Percentiles rank a stretch among this genome's conserved stretches.
Evolutionary conservation across 2,888 invertebrate genomes (phyloP).

Genomic region (Acanthosoma haemorrhoidale): DNA sequence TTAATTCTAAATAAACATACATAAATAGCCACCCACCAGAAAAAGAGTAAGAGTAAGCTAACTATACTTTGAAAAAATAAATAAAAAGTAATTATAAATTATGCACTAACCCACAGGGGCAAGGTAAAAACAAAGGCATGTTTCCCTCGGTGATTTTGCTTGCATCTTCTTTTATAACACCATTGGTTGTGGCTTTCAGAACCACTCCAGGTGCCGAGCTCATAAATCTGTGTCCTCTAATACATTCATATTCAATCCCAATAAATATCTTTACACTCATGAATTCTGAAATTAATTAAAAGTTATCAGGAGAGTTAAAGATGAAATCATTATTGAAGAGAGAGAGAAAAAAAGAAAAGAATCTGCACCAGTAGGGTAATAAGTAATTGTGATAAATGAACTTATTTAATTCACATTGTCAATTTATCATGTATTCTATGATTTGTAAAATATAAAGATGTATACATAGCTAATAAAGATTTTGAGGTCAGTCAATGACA

Average conservation of each 20-base stretch:
- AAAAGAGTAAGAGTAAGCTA: too few relatives aligned
- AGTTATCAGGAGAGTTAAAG: not conserved
- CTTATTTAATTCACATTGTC: too few relatives aligned
- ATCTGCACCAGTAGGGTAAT: too few relatives aligned
- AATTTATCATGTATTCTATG: too few relatives aligned
- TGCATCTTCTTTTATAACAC: constrained; percentile 73
- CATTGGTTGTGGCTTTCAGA: constrained; percentile 64
- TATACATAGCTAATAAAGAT: too few relatives aligned
- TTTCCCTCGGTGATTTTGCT: constrained; percentile 77
- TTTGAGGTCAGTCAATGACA: too few relatives aligned
- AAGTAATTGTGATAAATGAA: too few relatives aligned
- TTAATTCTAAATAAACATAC: too few relatives aligned
- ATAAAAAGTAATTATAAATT: not conserved
- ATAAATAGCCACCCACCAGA: too few relatives aligned
- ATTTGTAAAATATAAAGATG: too few relatives aligned
- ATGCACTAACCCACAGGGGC: constrained; percentile 64
- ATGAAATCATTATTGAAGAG: not conserved
- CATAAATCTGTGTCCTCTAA: constrained; percentile 94
- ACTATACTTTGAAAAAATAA: too few relatives aligned
- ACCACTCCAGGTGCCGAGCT: constrained; percentile 80
- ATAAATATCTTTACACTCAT: constrained; percentile 84
- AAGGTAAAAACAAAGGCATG: constrained; percentile 84
- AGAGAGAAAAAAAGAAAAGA: too few relatives aligned
- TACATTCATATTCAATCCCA: constrained; percentile 96
- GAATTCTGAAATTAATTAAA: constrained; percentile 47